These are phyloP conservation scores for Tinamus guttatus DNA, from an alignment of 2,113 vertebrate genomes.

Conservation along the genomic window DNA sequence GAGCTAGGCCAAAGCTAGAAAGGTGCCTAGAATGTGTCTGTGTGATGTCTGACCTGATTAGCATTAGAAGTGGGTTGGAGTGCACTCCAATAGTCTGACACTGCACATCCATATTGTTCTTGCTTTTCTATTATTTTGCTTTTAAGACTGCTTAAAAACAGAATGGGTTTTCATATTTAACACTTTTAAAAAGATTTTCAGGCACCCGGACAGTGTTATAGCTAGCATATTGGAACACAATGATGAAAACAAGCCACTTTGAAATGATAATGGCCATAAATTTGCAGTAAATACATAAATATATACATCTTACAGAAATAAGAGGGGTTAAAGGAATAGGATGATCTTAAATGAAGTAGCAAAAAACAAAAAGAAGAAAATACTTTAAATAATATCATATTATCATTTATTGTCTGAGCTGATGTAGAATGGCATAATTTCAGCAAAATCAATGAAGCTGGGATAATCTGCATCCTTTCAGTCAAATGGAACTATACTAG, in stretches of 20 bases:
- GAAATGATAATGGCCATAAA: neutral
- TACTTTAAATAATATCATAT: neutral
- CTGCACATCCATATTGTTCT: neutral
- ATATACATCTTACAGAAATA: neutral
- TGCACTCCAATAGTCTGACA: neutral
- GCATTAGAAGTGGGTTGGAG: neutral
- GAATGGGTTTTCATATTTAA: neutral
- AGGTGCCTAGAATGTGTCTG: neutral
- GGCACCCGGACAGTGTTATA: neutral
- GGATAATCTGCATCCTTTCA: conserved; percentile 8
- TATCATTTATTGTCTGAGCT: neutral
- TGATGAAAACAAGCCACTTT: neutral
- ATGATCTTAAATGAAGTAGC: neutral
- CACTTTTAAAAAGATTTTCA: neutral
- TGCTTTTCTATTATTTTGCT: neutral
- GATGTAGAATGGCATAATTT: neutral
- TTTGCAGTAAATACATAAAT: neutral
- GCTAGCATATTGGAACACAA: neutral
- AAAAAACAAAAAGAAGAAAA: neutral
- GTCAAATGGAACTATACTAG: neutral
- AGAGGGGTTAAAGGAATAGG: fast-evolving
- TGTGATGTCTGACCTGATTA: neutral
- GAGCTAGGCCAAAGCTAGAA: neutral
- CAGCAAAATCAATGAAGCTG: conserved; percentile 29
- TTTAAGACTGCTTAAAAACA: neutral